Percentiles rank a stretch among this genome's conserved stretches.
These are phyloP conservation scores for Pachyseris speciosa DNA, from an alignment of 64 coral and sea anemone genomes.

Conservation along the genomic window DNA sequence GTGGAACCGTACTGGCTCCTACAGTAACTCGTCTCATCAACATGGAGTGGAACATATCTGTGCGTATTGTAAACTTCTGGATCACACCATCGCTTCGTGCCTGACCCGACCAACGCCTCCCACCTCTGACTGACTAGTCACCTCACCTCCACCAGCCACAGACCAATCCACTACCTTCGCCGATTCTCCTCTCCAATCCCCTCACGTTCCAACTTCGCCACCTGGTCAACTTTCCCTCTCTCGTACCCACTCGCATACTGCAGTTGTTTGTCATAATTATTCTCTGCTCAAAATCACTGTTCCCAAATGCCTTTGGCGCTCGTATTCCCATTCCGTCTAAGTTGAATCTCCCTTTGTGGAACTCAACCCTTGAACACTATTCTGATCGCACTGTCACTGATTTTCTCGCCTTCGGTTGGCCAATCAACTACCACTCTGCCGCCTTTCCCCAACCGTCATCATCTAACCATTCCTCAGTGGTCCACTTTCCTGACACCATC, in stretches of 20 bases:
- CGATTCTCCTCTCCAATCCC: not conserved
- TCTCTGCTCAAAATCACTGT: not conserved
- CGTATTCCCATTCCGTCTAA: not conserved
- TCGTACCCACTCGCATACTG: not conserved
- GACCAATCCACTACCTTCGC: not conserved
- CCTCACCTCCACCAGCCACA: not conserved
- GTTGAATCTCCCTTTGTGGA: conserved; percentile 11
- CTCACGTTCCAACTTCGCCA: not conserved
- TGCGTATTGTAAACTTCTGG: not conserved
- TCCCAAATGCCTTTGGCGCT: not conserved
- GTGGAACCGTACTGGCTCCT: conserved; percentile 32
- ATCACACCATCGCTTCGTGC: conserved; percentile 29
- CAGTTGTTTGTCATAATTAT: conserved; percentile 1
- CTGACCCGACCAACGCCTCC: not conserved
- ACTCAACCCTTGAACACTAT: not conserved
- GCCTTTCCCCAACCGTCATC: not conserved
- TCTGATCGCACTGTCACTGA: not conserved
- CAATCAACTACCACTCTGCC: not conserved
- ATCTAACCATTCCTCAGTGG: not conserved
- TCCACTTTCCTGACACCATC: not conserved
- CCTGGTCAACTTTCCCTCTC: not conserved
- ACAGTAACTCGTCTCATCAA: not conserved
- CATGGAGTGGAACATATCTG: not conserved
- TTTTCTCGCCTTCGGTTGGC: conserved; percentile 33
- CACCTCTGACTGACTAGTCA: not conserved